Base-by-base conservation (phyloP, 2,888 invertebrate species). In the Melanostoma mellinum region DNA sequence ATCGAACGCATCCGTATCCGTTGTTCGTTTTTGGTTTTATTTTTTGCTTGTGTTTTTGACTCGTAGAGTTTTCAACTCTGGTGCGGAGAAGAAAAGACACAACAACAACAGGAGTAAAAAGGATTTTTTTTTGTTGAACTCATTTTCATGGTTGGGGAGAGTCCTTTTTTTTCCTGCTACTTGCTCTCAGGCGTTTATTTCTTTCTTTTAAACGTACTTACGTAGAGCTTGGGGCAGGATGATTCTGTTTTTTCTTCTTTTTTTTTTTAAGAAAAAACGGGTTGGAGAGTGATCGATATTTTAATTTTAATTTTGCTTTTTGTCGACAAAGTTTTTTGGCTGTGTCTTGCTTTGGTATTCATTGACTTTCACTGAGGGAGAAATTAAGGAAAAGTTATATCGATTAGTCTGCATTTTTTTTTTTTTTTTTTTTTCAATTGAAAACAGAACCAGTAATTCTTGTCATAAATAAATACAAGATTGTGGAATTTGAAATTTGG, bases 241-340 rank as follows among this genome's bases (percentile, higher is more conserved):
- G 53, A 69, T 58, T 53, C 40, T 20, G 20, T 20, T 20, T 20
- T 48, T 46, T 63, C 48, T 52, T 77, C 74, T 69, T 79, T 53
- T 55, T 65, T 52, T 73, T 10, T 69, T 65, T 53, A 63, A 72
- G 74, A 74, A 80, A 85, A 87, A 89, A 89, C 88, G 89, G 89
- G 89, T 90, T 89, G 88, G 88, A 90, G 89, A 85, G 85, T 88
- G 89, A 90, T 89, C 90, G 90, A 90, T 89, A 89, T 89, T 89
- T 90, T 89, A 89, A 89, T 88, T 89, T 88, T 87, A 88, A 88
- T 88, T 85, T 82, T 84, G 77, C 86, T 87, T 86, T 75, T 46
- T 74, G 48, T 63, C n/a, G 50, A 60, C 75, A 69, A 86, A 87
- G 78, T 87, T 87, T 82, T 84, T 74, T 73, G 75, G 71, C 69